Conservation (phyloP, 2,888 invertebrate genomes). For the Mimas tiliae region DNA sequence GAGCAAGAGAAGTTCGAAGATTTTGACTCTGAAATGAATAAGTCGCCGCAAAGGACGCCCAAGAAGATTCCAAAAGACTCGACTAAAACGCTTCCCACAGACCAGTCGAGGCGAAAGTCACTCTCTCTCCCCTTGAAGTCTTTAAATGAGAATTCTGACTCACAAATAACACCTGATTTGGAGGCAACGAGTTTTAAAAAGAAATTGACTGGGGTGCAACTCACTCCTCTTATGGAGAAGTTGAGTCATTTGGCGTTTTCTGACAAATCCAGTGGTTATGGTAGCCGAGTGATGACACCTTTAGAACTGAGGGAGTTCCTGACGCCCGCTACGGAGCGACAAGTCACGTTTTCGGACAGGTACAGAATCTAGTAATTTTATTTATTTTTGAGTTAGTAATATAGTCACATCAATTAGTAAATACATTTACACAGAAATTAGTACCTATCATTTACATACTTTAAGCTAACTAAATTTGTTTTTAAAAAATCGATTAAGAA, state of each 20-base stretch:
- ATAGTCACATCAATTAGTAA: no score
- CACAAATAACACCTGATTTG: slow-evolving; percentile 62
- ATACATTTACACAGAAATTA: no score
- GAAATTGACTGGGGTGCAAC: slow-evolving; percentile 87
- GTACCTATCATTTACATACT: no score
- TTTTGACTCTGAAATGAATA: slow-evolving; percentile 75
- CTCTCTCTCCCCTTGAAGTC: slow-evolving; percentile 90
- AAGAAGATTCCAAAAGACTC: slow-evolving; percentile 71
- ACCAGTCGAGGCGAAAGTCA: slow-evolving; percentile 81
- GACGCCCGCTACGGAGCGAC: slow-evolving; percentile 72
- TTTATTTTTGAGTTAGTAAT: no score
- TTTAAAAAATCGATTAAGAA: no score
- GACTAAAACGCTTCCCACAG: slow-evolving; percentile 57
- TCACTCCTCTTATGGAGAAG: slow-evolving; percentile 93
- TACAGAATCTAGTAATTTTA: slow-evolving; percentile 36
- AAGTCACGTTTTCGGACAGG: slow-evolving; percentile 69
- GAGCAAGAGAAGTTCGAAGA: slow-evolving; percentile 78
- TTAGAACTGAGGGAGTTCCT: slow-evolving; percentile 71
- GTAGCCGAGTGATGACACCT: slow-evolving; percentile 88
- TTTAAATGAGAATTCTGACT: slow-evolving; percentile 74
- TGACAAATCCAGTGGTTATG: slow-evolving; percentile 88
- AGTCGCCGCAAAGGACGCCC: slow-evolving; percentile 73
- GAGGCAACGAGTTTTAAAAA: slow-evolving; percentile 75
- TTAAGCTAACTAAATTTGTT: no score
- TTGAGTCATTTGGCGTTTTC: slow-evolving; percentile 89